Percentiles rank a stretch among this genome's conserved stretches.
Evolutionary conservation across 35 echinoderm and acorn worm genomes (phyloP).

Genomic region (Lytechinus pictus): DNA sequence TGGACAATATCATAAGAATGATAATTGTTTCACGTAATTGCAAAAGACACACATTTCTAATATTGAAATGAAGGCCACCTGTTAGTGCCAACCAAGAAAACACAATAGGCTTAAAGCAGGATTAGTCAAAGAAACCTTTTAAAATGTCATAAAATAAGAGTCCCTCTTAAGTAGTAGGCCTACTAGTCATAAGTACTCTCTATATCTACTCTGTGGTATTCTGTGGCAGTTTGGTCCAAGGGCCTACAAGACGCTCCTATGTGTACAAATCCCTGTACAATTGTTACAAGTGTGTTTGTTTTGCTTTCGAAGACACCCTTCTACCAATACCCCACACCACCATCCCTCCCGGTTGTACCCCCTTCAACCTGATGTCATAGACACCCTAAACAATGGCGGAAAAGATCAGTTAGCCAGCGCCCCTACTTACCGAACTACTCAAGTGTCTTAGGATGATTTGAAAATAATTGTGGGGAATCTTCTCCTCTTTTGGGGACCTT

Average conservation of each 20-base stretch:
- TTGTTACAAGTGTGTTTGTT: conserved; percentile 11
- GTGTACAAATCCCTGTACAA: neutral
- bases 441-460: neutral
- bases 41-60: neutral
- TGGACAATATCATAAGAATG: neutral
- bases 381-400: neutral
- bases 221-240: neutral
- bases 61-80: neutral
- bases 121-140: conserved; percentile 4
- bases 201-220: neutral
- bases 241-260: neutral
- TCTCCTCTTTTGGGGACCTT: neutral
- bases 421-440: neutral
- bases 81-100: neutral
- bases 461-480: neutral
- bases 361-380: neutral
- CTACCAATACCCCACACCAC: neutral
- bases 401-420: neutral
- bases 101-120: neutral
- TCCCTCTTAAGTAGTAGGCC: neutral
- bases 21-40: neutral
- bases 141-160: conserved; percentile 1
- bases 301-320: neutral
- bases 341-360: neutral
- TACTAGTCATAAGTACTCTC: neutral